A percentile compares a stretch with the other conserved stretches of the same genome.
phyloP scores from a whole-genome alignment of 2,888 invertebrate genomes.

The Nephrocerus scutellatus region DNA sequence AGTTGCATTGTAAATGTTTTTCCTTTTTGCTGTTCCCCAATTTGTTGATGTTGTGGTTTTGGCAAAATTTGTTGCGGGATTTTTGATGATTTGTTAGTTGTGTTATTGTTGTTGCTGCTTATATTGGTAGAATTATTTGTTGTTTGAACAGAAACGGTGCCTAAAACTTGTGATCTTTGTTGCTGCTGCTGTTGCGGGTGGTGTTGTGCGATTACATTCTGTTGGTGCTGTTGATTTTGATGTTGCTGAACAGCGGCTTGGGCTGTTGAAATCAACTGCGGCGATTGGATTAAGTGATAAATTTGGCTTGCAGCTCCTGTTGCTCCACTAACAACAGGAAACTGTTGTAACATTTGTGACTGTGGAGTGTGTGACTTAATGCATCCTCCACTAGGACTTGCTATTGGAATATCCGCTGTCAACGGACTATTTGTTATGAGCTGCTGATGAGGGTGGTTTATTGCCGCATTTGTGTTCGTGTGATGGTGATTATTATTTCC shows the following conservation, averaged over 20 bases:
- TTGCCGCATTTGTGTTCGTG: slow-evolving; percentile 18
- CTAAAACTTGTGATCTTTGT: slow-evolving; percentile 34
- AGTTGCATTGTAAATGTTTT: slow-evolving; percentile 18
- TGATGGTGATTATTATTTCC: slow-evolving; percentile 17
- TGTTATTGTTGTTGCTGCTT: no score
- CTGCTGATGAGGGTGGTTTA: slow-evolving; percentile 30
- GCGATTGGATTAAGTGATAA: slow-evolving; percentile 30
- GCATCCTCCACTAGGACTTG: slow-evolving; percentile 44
- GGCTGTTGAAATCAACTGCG: slow-evolving; percentile 27
- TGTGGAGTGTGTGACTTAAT: slow-evolving; percentile 47
- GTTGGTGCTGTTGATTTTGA: slow-evolving; percentile 30
- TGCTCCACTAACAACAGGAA: slow-evolving; percentile 26
- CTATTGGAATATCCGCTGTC: slow-evolving; percentile 46
- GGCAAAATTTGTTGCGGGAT: slow-evolving; percentile 58
- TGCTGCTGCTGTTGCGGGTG: slow-evolving; percentile 21
- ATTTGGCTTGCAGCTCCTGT: slow-evolving; percentile 30
- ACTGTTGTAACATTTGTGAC: slow-evolving; percentile 42
- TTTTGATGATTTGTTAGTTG: slow-evolving; percentile 28
- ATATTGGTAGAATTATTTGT: no score
- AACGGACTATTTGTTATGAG: slow-evolving; percentile 45
- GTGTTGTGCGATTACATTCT: slow-evolving; percentile 19
- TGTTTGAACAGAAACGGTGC: no score
- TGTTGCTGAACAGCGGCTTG: slow-evolving; percentile 28
- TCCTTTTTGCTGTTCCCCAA: slow-evolving; percentile 22
- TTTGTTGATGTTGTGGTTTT: slow-evolving; percentile 49